Percentiles rank a stretch among this genome's conserved stretches.
Conservation (phyloP, 2,797 vertebrate species). For the Phrynocephalus forsythii region DNA sequence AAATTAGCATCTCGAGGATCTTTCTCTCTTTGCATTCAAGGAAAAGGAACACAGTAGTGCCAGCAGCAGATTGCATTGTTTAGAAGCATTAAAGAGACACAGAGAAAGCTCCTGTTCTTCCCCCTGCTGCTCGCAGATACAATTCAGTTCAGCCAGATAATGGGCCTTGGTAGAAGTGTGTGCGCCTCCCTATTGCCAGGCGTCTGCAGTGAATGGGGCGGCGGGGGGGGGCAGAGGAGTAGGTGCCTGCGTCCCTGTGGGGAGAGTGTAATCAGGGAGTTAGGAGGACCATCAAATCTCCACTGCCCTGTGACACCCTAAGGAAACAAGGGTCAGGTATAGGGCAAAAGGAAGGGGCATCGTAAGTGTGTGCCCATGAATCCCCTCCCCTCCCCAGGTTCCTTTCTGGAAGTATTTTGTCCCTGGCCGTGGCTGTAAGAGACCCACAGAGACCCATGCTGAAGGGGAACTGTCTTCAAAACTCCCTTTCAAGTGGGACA, state of each 20-base stretch:
- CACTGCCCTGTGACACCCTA: background rate
- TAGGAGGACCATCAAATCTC: background rate
- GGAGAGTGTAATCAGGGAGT: accelerated
- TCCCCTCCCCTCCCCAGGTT: background rate
- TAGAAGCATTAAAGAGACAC: constrained; percentile 37
- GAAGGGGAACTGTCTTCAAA: background rate
- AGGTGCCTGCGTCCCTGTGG: background rate
- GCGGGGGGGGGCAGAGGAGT: background rate
- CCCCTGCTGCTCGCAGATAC: constrained; percentile 19
- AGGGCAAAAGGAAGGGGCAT: accelerated
- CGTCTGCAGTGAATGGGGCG: accelerated
- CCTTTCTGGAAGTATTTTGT: accelerated
- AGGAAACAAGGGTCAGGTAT: background rate
- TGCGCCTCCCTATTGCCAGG: background rate
- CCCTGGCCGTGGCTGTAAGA: accelerated
- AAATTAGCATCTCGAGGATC: constrained; percentile 59
- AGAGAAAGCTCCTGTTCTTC: constrained; percentile 30
- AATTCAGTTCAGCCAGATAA: background rate
- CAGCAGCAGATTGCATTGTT: constrained; percentile 54
- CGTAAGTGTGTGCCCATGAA: background rate
- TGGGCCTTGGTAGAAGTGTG: background rate
- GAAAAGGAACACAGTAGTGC: constrained; percentile 50
- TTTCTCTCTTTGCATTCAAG: constrained; percentile 50
- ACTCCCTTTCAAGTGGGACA: background rate
- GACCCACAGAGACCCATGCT: background rate